phyloP scores from a whole-genome alignment of 2,113 vertebrate genomes.

The Synchiropus splendidus region DNA sequence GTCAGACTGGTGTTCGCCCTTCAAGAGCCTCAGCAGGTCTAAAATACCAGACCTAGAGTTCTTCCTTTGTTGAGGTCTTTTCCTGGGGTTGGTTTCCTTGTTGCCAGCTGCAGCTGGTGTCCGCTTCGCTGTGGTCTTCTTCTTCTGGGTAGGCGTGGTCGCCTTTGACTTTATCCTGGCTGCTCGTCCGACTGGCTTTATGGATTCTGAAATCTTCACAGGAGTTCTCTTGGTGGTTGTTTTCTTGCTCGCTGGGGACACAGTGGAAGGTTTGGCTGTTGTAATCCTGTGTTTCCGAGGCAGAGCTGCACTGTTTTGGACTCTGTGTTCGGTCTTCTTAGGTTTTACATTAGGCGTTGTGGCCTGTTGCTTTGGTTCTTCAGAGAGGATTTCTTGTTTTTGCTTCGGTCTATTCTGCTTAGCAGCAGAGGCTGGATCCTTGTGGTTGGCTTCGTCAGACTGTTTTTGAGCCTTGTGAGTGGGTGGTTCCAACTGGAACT shows the following conservation, averaged over 20 bases:
- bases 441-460: conserved; percentile 9
- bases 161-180: conserved; percentile 4
- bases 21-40: conserved; percentile 51
- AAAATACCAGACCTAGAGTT: conserved; percentile 22
- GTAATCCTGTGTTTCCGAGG: conserved; percentile 5
- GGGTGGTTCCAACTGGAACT: conserved; percentile 55
- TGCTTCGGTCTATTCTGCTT: conserved; percentile 7
- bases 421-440: conserved; percentile 24
- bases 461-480: conserved; percentile 32
- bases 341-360: conserved; percentile 9
- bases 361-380: conserved; percentile 14
- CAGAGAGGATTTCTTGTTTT: conserved; percentile 1
- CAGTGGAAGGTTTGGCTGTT: conserved; percentile 8
- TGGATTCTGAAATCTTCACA: conserved; percentile 7
- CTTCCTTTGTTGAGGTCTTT: conserved; percentile 8
- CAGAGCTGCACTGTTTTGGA: conserved; percentile 11
- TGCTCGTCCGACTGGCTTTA: conserved; percentile 1
- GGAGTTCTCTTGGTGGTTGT: conserved; percentile 7
- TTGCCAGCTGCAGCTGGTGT: conserved; percentile 7
- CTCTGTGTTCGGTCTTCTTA: conserved; percentile 1
- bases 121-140: conserved; percentile 1
- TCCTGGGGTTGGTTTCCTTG: conserved; percentile 16
- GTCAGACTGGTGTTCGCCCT: conserved; percentile 21
- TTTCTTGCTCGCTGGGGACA: conserved; percentile 7
- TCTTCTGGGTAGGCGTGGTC: conserved; percentile 5